A percentile compares a stretch with the other conserved stretches of the same genome.
phyloP scores from a whole-genome alignment of 1,140 invertebrate genomes.

The Heliconius congener region DNA sequence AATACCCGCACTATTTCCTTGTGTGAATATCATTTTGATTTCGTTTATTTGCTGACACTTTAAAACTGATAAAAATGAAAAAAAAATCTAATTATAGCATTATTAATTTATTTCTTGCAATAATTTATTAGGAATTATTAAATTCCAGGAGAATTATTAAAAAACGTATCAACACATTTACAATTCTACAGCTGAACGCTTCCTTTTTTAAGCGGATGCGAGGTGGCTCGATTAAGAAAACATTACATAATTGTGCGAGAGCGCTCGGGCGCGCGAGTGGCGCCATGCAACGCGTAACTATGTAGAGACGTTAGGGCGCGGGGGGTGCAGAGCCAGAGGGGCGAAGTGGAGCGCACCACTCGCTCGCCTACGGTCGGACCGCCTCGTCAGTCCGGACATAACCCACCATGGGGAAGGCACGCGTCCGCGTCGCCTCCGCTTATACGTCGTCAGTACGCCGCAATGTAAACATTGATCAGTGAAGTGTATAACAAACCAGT shows the following conservation, averaged over 20 bases:
- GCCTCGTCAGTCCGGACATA: conserved; percentile 67
- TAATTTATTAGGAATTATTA: background rate
- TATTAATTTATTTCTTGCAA: no score
- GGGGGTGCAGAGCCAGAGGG: conserved; percentile 60
- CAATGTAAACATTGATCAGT: conserved; percentile 71
- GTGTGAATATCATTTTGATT: conserved; percentile 57
- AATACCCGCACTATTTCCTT: conserved; percentile 48
- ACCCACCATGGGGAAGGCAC: conserved; percentile 68
- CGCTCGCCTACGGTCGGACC: conserved; percentile 50
- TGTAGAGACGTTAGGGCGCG: conserved; percentile 62
- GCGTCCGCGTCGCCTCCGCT: conserved; percentile 55
- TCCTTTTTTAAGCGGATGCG: conserved; percentile 59
- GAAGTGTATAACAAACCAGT: conserved; percentile 56
- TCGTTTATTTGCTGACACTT: conserved; percentile 25
- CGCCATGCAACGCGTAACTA: conserved; percentile 77
- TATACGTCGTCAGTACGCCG: conserved; percentile 54
- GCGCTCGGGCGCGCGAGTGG: conserved; percentile 69
- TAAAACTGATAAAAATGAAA: background rate
- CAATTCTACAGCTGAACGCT: conserved; percentile 46
- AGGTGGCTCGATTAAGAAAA: conserved; percentile 76
- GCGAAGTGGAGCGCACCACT: conserved; percentile 66
- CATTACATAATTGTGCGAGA: conserved; percentile 79
- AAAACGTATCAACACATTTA: background rate
- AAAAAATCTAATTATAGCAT: no score
- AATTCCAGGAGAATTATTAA: background rate